Conservation (phyloP, 1,140 invertebrate genomes). For the Drosophila virilis region DNA sequence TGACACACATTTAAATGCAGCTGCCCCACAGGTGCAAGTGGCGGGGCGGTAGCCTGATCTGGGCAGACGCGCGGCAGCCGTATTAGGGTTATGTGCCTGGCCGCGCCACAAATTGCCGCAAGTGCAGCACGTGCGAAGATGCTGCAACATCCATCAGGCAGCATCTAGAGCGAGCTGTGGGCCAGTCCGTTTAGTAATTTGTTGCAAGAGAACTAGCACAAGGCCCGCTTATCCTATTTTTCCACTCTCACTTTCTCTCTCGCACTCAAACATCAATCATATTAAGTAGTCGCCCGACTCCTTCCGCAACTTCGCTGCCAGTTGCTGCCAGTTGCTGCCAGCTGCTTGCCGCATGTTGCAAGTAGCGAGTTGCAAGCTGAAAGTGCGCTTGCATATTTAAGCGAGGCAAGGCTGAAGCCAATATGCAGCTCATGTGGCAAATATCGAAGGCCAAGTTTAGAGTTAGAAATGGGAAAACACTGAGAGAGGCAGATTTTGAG, state of each 20-base stretch:
- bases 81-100: constrained; percentile 67
- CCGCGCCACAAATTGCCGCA: constrained; percentile 31
- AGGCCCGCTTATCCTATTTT: constrained; percentile 13
- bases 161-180: constrained; percentile 39
- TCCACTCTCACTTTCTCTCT: not conserved
- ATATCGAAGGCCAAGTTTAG: constrained; percentile 71
- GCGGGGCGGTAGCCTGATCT: not conserved
- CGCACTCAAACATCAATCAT: constrained; percentile 34
- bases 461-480: not conserved
- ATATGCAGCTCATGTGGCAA: constrained; percentile 35
- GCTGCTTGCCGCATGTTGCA: constrained; percentile 15
- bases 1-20: constrained; percentile 76
- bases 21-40: constrained; percentile 36
- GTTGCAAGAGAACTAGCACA: constrained; percentile 29
- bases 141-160: constrained; percentile 42
- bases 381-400: constrained; percentile 27
- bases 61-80: constrained; percentile 40
- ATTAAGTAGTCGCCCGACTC: constrained; percentile 29
- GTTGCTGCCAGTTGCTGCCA: not conserved
- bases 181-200: constrained; percentile 43
- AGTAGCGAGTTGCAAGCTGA: constrained; percentile 7
- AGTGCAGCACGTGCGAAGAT: constrained; percentile 10
- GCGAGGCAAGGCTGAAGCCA: not conserved
- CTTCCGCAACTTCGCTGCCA: constrained; percentile 21
- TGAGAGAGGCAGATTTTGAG: too few relatives aligned